Evolutionary conservation across 2,113 vertebrate species (phyloP).

Genomic region (Gallinago undulata): DNA sequence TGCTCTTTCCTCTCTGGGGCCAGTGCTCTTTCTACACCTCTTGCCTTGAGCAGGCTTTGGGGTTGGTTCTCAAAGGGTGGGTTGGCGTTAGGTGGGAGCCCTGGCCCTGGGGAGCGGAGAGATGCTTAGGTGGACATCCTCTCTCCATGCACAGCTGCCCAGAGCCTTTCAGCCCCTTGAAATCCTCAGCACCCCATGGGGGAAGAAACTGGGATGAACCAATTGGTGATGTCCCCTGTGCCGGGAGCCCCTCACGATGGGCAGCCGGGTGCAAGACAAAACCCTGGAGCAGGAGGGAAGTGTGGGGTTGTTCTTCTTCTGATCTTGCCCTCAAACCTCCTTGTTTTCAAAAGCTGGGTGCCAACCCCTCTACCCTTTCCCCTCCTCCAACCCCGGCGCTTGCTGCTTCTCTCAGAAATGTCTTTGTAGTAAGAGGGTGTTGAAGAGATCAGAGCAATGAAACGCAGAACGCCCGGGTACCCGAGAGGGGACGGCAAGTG

Average conservation of each 20-base stretch:
- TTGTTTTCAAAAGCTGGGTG: neutral
- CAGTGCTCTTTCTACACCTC: neutral
- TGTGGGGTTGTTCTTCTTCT: rapidly evolving
- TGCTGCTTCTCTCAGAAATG: neutral
- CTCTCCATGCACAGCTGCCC: neutral
- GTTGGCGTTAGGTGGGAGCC: neutral
- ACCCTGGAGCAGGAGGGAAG: neutral
- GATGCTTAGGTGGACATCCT: neutral
- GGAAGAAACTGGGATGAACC: neutral
- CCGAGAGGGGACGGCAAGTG: neutral
- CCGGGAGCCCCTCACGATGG: neutral
- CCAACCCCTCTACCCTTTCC: neutral
- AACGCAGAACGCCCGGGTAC: rapidly evolving
- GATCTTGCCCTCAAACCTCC: neutral
- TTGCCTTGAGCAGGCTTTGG: neutral
- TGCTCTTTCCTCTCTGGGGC: neutral
- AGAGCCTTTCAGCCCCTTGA: neutral
- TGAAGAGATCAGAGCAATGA: slow-evolving; percentile 5
- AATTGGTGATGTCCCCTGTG: neutral
- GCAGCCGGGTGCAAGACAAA: rapidly evolving
- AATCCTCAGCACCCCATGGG: neutral
- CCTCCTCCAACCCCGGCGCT: rapidly evolving
- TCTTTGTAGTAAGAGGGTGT: neutral
- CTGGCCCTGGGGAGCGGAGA: neutral
- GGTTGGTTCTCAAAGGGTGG: neutral